Evolutionary conservation across 2,888 invertebrate genomes (phyloP).

Genomic region (Imbricaverruca yamaguchii): DNA sequence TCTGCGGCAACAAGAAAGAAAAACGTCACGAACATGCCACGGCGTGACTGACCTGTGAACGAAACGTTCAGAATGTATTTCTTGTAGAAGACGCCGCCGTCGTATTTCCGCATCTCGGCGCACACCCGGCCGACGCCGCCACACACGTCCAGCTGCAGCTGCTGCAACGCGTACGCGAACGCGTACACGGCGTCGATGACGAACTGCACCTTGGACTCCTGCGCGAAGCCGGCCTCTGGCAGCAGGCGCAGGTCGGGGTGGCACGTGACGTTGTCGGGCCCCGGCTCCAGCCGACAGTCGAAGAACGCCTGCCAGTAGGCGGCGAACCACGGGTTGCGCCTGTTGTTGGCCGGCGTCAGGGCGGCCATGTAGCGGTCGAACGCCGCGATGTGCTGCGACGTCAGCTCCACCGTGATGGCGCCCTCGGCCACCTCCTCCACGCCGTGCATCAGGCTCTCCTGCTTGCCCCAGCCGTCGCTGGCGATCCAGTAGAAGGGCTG

Average conservation of each 20-base stretch:
- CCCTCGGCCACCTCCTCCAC: slow-evolving; percentile 61
- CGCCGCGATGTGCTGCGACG: slow-evolving; percentile 38
- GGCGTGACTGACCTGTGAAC: slow-evolving; percentile 53
- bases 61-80: slow-evolving; percentile 63
- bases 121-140: slow-evolving; percentile 44
- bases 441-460: slow-evolving; percentile 56
- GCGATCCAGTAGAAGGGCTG: slow-evolving; percentile 57
- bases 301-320: slow-evolving; percentile 68
- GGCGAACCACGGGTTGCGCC: slow-evolving; percentile 63
- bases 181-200: slow-evolving; percentile 66
- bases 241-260: slow-evolving; percentile 45
- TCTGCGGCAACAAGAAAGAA: too few relatives aligned
- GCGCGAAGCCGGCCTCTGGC: slow-evolving; percentile 45
- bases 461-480: slow-evolving; percentile 61
- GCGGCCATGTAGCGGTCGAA: slow-evolving; percentile 62
- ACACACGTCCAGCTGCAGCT: slow-evolving; percentile 52
- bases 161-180: slow-evolving; percentile 57
- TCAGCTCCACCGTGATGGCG: slow-evolving; percentile 62
- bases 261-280: slow-evolving; percentile 45
- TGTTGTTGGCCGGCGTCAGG: slow-evolving; percentile 51
- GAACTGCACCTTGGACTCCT: slow-evolving; percentile 56
- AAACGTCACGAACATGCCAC: too few relatives aligned
- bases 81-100: slow-evolving; percentile 60
- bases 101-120: slow-evolving; percentile 53
- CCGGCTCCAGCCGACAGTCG: slow-evolving; percentile 45